Base-by-base conservation (phyloP, 1,140 invertebrate genomes). In the Nasonia vitripennis region DNA sequence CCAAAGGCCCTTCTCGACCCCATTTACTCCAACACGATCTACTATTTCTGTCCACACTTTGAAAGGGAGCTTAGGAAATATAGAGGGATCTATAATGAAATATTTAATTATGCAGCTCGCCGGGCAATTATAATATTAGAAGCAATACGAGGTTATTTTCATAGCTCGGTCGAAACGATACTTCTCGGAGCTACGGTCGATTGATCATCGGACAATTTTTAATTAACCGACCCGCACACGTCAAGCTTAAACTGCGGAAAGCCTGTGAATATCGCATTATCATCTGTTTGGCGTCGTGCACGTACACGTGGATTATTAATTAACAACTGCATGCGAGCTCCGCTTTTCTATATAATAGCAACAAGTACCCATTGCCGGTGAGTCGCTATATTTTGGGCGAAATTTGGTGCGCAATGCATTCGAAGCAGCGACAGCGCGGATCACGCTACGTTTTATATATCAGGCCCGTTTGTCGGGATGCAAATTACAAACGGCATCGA, bases 101-200 rank as follows among this genome's bases (percentile, higher is more conserved):
- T 80, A 48, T 48, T 45, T 80, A 80, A 80, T 80, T 80, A 37
- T 79, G 27, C 7, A 48, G 45, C 45, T 37, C 45, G 45, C 5
- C 9, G 11, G 45, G 12, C 3, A 37, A 4, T 37, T 37, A 4
- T 37, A 37, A 37, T 37, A 37, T 37, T 37, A 37, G 5, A 37
- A 37, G 34, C 5, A 37, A 4, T 4, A 6, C 34, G 3, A 37
- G 34, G 34, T 3, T 37, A 37, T 37, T 37, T 37, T 37, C 34
- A 27, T 27, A 27, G 27, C 27, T 27, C 27, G 27, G 27, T 27
- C 27, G 27, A 27, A 27, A 27, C 0, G 27, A 27, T 27, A 27
- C 27, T 27, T 27, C 27, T 1, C 1, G 71, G 17, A 45, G 23
- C 45, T 45, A 45, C 5, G 34, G n/a, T 77, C 45, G 41, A 77